Conservation (phyloP, 2,888 invertebrate genomes). For the Tribolium freemani region DNA sequence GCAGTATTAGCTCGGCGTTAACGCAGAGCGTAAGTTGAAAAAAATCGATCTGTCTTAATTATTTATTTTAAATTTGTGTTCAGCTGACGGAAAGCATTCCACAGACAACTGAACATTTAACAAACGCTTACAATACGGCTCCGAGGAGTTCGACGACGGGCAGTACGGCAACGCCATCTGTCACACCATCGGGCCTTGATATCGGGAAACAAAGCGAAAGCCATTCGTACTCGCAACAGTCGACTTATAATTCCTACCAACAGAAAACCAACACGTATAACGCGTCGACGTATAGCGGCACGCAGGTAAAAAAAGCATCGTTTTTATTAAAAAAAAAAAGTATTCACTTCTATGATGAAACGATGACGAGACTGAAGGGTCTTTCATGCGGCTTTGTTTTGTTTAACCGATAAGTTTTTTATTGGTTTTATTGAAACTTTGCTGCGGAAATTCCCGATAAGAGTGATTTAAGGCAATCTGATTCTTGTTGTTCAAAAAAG, state of each 20-base stretch:
- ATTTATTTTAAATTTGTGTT: slow-evolving; percentile 38
- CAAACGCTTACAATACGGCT: slow-evolving; percentile 64
- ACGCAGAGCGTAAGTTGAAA: slow-evolving; percentile 63
- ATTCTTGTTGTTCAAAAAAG: slow-evolving; percentile 26
- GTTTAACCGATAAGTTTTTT: slow-evolving; percentile 51
- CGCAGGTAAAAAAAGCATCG: slow-evolving; percentile 57
- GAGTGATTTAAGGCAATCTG: slow-evolving; percentile 55
- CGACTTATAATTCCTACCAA: slow-evolving; percentile 66
- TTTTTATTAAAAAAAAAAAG: background rate
- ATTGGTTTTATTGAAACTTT: slow-evolving; percentile 35
- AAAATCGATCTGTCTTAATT: background rate
- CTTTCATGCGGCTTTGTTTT: slow-evolving; percentile 28
- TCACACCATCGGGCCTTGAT: slow-evolving; percentile 56
- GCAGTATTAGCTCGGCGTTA: slow-evolving; percentile 67
- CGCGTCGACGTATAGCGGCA: slow-evolving; percentile 60
- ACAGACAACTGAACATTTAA: slow-evolving; percentile 65
- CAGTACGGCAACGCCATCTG: slow-evolving; percentile 57
- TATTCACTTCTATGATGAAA: slow-evolving; percentile 53
- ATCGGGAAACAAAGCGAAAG: slow-evolving; percentile 64
- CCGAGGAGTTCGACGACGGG: slow-evolving; percentile 65
- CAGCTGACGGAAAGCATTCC: slow-evolving; percentile 67
- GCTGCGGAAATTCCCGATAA: slow-evolving; percentile 23
- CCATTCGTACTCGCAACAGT: slow-evolving; percentile 67
- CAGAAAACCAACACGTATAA: slow-evolving; percentile 62
- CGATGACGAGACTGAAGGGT: slow-evolving; percentile 61